These are phyloP conservation scores for Zeus faber DNA, from an alignment of 2,113 vertebrate species.

Conservation along the genomic window DNA sequence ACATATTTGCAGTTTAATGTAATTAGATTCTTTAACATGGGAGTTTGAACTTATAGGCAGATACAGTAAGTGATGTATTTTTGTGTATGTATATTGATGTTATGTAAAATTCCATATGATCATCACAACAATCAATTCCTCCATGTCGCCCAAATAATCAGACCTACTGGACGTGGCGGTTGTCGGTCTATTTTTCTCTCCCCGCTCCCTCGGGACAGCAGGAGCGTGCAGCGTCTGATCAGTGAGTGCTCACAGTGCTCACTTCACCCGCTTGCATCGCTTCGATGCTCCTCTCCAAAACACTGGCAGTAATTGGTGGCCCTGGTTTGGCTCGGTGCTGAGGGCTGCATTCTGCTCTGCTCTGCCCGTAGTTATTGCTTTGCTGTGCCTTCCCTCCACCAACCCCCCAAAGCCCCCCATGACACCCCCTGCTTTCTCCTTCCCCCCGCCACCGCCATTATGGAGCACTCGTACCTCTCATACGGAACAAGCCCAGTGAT, in stretches of 20 bases:
- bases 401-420: not conserved
- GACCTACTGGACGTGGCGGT: too few relatives aligned
- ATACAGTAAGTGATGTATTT: too few relatives aligned
- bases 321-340: constrained; percentile 18
- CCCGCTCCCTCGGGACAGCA: too few relatives aligned
- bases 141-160: too few relatives aligned
- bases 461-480: constrained; percentile 29
- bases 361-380: not conserved
- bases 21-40: too few relatives aligned
- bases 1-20: too few relatives aligned
- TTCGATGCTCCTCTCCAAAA: constrained; percentile 8
- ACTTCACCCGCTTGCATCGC: constrained; percentile 27
- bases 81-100: too few relatives aligned
- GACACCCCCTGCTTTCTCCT: not conserved
- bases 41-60: too few relatives aligned
- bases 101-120: too few relatives aligned
- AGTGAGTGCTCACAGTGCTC: constrained; percentile 40
- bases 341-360: constrained; percentile 32
- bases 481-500: constrained; percentile 38
- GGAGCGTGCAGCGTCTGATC: constrained; percentile 40
- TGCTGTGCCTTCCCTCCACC: not conserved
- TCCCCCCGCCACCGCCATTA: constrained; percentile 7
- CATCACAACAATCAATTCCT: too few relatives aligned
- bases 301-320: constrained; percentile 38
- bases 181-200: too few relatives aligned